phyloP scores from a whole-genome alignment of 1,140 invertebrate species.

The Augochlora pura region DNA sequence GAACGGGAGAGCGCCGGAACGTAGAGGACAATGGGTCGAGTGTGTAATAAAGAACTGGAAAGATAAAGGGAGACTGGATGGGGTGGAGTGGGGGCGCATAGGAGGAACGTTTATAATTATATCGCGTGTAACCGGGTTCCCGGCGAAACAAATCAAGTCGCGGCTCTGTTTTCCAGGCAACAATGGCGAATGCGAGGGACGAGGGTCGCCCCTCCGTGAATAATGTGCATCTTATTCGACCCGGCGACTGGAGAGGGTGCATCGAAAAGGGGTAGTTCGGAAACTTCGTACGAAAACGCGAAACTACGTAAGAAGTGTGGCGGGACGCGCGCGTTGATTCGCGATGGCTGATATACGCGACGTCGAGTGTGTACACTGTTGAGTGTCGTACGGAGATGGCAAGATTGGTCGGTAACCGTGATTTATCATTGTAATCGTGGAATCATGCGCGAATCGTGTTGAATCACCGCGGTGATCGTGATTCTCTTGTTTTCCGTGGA shows the following conservation, averaged over 20 bases:
- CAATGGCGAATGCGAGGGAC: background rate
- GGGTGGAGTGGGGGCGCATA: too few species aligned
- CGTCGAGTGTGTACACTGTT: too few species aligned
- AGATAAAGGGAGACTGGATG: too few species aligned
- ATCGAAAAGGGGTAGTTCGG: too few species aligned
- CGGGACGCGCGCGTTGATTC: background rate
- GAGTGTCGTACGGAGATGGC: too few species aligned
- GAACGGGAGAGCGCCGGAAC: background rate
- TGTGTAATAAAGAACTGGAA: background rate
- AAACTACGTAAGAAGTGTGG: slow-evolving; percentile 5
- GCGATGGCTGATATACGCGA: background rate
- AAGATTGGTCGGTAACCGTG: too few species aligned
- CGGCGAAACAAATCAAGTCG: slow-evolving; percentile 1
- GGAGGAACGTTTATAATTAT: slow-evolving; percentile 1
- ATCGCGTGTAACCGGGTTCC: background rate
- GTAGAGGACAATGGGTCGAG: background rate
- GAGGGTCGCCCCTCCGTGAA: background rate
- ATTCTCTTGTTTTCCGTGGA: too few species aligned
- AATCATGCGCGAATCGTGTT: too few species aligned
- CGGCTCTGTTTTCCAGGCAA: background rate
- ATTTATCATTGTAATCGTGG: too few species aligned
- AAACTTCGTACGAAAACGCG: background rate
- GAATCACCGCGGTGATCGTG: too few species aligned
- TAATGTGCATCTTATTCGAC: slow-evolving; percentile 22
- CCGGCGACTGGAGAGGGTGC: rapidly evolving